Evolutionary conservation across 2,113 vertebrate genomes (phyloP), one percentile per base, ranked within the genome.

Genomic region (Octodon degus): DNA sequence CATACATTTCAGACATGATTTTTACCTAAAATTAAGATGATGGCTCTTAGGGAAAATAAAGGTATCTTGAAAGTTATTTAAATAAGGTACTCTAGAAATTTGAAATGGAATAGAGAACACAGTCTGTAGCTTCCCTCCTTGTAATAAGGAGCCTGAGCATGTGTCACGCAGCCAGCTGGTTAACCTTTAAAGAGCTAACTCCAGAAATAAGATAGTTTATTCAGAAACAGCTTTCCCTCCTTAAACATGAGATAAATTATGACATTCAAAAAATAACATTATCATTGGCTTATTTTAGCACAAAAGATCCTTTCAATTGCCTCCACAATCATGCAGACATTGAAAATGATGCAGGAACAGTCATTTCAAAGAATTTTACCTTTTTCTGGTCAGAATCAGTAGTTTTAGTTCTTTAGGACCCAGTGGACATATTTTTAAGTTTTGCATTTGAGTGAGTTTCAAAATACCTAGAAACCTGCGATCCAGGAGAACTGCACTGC

Each of bases 111-210:
- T 63, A 0, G 60, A n/a, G 83, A 95, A 53, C 16, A 80, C 5
- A 81, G 47, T 7, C 19, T 93, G 50, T 9, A 79, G 53, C 40
- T 92, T 94, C 90, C 67, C 55, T 93, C 19, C 43, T 74, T 65
- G 17, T 82, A n/a, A 67, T 58, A 84, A 86, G 32, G 24, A 95
- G 22, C 55, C 65, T 90, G 16, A 13, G 47, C 7, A 58, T 58
- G 25, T 47, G 27, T 58, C 53, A 91, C 32, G 16, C 2, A 89
- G 65, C 7, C 47, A 82, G 86, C 37, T 67, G 63, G 53, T 40
- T 86, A 47, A 92, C 89, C 72, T 53, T 82, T 88, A 86, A 90
- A 89, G 20, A 94, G 67, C 17, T 84, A 93, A 94, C 83, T 67
- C 82, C n/a, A 92, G 55, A 90, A 89, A n/a, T 72, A 72, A 93